These are phyloP conservation scores for Heliconius congener DNA, from an alignment of 1,140 invertebrate species.

Conservation along the genomic window DNA sequence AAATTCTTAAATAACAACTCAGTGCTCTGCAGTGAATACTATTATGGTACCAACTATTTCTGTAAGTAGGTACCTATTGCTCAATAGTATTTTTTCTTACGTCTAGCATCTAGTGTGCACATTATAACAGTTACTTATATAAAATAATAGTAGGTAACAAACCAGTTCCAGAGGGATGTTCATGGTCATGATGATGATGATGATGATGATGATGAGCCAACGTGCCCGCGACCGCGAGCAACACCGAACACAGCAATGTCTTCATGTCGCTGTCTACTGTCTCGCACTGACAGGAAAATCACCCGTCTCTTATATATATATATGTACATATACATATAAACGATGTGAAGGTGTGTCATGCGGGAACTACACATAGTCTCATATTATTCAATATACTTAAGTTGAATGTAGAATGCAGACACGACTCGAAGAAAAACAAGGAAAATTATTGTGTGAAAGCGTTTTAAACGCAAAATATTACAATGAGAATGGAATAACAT, in stretches of 20 bases:
- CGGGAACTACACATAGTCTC: neutral
- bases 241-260: neutral
- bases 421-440: neutral
- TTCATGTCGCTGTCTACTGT: neutral
- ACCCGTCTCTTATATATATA: neutral
- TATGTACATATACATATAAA: neutral
- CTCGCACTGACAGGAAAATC: neutral
- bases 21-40: too few species aligned
- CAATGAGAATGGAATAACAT: neutral
- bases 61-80: too few species aligned
- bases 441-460: neutral
- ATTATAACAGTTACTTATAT: neutral
- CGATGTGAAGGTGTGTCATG: neutral
- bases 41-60: too few species aligned
- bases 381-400: neutral
- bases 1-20: too few species aligned
- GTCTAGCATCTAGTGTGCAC: neutral
- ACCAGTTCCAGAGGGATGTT: neutral
- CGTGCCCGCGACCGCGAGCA: neutral
- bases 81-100: too few species aligned
- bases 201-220: neutral
- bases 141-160: neutral
- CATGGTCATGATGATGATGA: neutral
- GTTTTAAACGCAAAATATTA: neutral
- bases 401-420: neutral